phyloP scores from a whole-genome alignment of 2,113 vertebrate species.

The Oplegnathus fasciatus region DNA sequence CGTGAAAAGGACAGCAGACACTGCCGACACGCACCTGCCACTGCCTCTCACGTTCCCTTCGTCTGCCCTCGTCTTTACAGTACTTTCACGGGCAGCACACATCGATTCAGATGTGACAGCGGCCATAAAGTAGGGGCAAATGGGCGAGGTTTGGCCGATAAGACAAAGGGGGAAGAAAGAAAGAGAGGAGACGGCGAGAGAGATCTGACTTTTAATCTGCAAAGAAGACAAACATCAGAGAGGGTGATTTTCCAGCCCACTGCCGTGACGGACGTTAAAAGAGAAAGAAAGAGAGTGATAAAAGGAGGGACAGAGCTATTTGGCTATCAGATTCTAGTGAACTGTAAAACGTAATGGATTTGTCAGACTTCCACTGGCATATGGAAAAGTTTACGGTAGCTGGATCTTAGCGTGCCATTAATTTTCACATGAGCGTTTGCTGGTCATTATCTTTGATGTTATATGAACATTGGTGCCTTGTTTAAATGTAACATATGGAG shows the following conservation, averaged over 20 bases:
- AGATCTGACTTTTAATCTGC: constrained; percentile 77
- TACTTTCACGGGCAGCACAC: constrained; percentile 55
- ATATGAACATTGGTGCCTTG: constrained; percentile 13
- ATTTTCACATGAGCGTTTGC: constrained; percentile 40
- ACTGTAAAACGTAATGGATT: constrained; percentile 71
- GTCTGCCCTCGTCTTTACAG: constrained; percentile 32
- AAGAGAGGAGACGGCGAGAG: constrained; percentile 26
- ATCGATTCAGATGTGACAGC: constrained; percentile 72
- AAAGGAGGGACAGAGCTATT: constrained; percentile 48
- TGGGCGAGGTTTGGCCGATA: constrained; percentile 32
- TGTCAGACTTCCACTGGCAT: constrained; percentile 55
- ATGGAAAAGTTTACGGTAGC: constrained; percentile 68
- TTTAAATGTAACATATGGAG: constrained; percentile 52
- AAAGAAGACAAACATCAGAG: constrained; percentile 77
- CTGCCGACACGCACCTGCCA: background rate
- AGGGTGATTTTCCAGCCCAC: constrained; percentile 73
- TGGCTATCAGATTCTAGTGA: constrained; percentile 58
- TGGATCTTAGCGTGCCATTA: constrained; percentile 50
- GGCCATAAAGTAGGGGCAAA: constrained; percentile 68
- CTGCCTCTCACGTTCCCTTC: background rate
- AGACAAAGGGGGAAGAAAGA: constrained; percentile 43
- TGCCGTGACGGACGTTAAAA: constrained; percentile 62
- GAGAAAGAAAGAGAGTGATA: constrained; percentile 51
- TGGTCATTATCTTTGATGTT: constrained; percentile 37
- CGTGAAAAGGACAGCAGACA: constrained; percentile 69